These are phyloP conservation scores for Phoenicopterus ruber DNA, from an alignment of 2,113 vertebrate genomes.

Conservation along the genomic window DNA sequence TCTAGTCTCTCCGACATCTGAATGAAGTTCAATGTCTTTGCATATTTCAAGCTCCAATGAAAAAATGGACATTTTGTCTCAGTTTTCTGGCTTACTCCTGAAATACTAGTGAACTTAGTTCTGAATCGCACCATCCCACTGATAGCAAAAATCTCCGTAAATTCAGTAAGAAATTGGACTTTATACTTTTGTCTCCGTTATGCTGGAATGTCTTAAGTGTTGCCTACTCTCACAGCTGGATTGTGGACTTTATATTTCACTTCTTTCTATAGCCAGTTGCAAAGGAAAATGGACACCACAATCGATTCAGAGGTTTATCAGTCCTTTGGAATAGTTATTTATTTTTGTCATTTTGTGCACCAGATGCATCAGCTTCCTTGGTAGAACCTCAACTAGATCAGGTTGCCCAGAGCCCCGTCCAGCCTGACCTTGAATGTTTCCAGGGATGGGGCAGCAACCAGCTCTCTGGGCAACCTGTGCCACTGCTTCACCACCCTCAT, in stretches of 20 bases:
- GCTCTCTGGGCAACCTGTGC: no score
- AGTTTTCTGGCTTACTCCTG: neutral
- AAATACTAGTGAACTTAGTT: neutral
- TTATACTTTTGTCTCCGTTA: neutral
- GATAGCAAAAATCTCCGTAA: neutral
- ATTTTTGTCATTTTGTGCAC: neutral
- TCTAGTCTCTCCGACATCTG: slow-evolving; percentile 11
- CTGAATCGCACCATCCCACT: neutral
- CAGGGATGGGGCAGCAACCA: no score
- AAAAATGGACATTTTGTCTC: slow-evolving; percentile 27
- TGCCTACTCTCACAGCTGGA: neutral
- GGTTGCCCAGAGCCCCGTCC: no score
- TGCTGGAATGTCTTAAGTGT: neutral
- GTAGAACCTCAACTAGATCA: no score
- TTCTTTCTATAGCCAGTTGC: neutral
- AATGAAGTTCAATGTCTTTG: slow-evolving; percentile 45
- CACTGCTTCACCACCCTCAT: no score
- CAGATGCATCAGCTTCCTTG: neutral
- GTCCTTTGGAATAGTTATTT: neutral
- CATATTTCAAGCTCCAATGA: slow-evolving; percentile 21
- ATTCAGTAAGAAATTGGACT: neutral
- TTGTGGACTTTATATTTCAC: neutral
- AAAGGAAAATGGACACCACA: neutral
- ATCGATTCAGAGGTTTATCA: neutral
- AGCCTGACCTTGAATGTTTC: no score